A percentile compares a stretch with the other conserved stretches of the same genome.
Conservation (phyloP, 2,888 invertebrate species). For the Tetragnatha montana region DNA sequence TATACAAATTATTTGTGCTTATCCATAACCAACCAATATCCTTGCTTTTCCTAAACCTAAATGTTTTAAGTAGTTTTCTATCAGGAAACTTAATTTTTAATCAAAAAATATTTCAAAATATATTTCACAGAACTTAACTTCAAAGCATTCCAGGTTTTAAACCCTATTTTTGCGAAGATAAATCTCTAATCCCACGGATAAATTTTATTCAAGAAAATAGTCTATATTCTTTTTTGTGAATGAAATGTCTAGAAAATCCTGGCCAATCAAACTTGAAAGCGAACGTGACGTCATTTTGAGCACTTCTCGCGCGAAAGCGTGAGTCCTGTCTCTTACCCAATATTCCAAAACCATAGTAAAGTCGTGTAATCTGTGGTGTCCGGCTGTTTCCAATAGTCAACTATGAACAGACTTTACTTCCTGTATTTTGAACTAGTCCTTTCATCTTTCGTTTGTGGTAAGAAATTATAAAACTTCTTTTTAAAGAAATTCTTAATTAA, state of each 20-base stretch:
- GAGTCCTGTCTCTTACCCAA: neutral
- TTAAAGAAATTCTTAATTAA: no score
- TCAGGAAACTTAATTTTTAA: no score
- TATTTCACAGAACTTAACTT: no score
- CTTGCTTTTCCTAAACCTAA: no score
- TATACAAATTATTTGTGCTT: no score
- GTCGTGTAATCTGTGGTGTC: slow-evolving; percentile 8
- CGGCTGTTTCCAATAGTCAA: neutral
- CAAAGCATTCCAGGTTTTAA: no score
- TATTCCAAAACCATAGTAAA: neutral
- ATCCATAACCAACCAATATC: no score
- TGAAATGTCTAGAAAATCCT: neutral
- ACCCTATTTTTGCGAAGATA: no score
- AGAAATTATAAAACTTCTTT: slow-evolving; percentile 7
- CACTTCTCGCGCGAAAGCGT: slow-evolving; percentile 16
- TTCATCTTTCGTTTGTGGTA: slow-evolving; percentile 25
- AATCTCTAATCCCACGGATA: no score
- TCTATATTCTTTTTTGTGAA: neutral
- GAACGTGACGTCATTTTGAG: slow-evolving; percentile 3
- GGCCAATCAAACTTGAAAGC: slow-evolving; percentile 4
- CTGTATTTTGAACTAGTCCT: slow-evolving; percentile 26
- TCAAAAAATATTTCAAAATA: no score
- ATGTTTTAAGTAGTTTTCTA: no score
- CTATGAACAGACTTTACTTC: slow-evolving; percentile 24
- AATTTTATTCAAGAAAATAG: no score